These are phyloP conservation scores for Eulemur rubriventer DNA, from an alignment of 2,797 vertebrate genomes.

Conservation along the genomic window DNA sequence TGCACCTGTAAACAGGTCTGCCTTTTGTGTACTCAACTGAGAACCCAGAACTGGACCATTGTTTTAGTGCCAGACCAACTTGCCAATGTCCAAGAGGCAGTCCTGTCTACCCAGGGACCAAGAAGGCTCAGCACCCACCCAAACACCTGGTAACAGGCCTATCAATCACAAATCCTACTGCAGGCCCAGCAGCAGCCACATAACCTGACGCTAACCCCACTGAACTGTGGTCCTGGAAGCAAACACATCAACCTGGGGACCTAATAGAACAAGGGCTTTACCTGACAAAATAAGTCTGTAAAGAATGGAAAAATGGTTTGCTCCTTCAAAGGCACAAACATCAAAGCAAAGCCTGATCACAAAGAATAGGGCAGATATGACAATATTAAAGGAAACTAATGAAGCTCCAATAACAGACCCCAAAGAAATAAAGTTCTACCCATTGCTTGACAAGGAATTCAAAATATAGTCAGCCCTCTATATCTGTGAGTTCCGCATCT, in stretches of 20 bases:
- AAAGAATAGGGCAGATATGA: not conserved
- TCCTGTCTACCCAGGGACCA: not conserved
- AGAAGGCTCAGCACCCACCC: no score
- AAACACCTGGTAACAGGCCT: not conserved
- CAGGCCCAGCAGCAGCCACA: not conserved
- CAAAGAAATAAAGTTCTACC: not conserved
- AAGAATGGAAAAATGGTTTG: not conserved
- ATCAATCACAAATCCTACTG: not conserved
- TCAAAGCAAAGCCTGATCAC: not conserved
- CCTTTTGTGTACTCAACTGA: not conserved
- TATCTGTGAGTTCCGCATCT: not conserved
- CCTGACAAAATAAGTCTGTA: not conserved
- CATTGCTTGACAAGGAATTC: not conserved
- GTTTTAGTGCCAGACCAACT: not conserved
- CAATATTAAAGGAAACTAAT: not conserved
- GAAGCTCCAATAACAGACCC: not conserved
- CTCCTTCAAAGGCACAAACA: not conserved
- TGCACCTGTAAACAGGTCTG: no score
- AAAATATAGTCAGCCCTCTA: not conserved
- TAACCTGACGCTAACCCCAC: not conserved
- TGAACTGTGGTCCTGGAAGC: not conserved
- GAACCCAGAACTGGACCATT: not conserved
- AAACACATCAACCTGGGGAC: not conserved
- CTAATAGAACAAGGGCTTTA: not conserved
- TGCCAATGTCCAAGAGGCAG: not conserved